Conservation (phyloP, 1,140 invertebrate species). For the Polypedilum pembai region DNA sequence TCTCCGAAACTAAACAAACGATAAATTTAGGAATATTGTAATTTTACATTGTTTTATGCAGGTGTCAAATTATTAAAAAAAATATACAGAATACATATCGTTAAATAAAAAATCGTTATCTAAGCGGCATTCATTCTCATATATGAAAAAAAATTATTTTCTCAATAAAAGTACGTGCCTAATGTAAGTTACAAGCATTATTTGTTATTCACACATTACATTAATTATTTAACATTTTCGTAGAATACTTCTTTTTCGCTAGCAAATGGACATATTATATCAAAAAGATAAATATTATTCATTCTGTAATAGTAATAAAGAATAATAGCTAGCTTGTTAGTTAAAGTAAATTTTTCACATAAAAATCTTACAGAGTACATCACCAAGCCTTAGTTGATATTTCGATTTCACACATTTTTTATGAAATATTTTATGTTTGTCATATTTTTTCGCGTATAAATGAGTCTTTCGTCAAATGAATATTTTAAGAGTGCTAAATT, state of each 20-base stretch:
- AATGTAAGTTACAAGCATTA: background rate
- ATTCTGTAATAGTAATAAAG: too few relatives aligned
- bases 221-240: slow-evolving; percentile 23
- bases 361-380: background rate
- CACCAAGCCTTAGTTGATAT: background rate
- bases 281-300: too few relatives aligned
- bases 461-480: background rate
- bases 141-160: too few relatives aligned
- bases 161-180: background rate
- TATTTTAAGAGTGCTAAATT: background rate
- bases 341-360: background rate
- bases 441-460: background rate
- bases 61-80: too few relatives aligned
- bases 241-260: background rate
- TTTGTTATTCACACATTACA: slow-evolving; percentile 20
- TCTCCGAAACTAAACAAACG: too few relatives aligned
- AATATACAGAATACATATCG: too few relatives aligned
- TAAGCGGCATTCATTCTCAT: too few relatives aligned
- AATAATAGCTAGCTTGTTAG: too few relatives aligned
- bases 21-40: too few relatives aligned
- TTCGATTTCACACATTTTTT: background rate
- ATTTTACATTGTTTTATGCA: too few relatives aligned
- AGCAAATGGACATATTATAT: background rate
- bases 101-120: too few relatives aligned
- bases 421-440: background rate